phyloP scores from a whole-genome alignment of 2,888 invertebrate genomes.

The Dysmachus trigonus region DNA sequence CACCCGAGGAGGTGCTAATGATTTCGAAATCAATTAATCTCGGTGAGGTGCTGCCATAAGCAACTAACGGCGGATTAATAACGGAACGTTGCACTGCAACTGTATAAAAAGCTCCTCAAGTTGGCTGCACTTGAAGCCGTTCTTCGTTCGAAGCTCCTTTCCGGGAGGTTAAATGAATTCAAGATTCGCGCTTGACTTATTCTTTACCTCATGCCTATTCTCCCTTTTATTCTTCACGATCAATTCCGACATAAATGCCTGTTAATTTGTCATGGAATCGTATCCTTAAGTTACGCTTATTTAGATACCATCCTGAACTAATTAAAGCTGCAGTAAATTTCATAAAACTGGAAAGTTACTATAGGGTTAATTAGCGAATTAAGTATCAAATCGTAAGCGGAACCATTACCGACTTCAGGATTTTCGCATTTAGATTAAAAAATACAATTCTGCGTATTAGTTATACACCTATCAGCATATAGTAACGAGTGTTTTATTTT shows the following conservation, averaged over 20 bases:
- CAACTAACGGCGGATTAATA: not conserved
- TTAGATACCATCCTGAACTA: not conserved
- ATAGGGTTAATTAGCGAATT: not conserved
- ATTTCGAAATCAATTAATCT: constrained; percentile 4
- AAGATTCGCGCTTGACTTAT: not conserved
- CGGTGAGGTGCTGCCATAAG: not conserved
- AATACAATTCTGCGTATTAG: too few species aligned
- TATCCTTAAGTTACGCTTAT: not conserved
- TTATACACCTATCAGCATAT: too few species aligned
- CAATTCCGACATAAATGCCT: not conserved
- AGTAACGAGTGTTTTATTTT: too few species aligned
- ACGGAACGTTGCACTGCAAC: not conserved
- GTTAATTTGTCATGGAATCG: not conserved
- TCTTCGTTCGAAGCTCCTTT: not conserved
- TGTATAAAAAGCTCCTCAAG: not conserved
- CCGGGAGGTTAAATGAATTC: not conserved
- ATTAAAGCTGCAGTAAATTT: not conserved
- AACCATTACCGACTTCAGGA: not conserved
- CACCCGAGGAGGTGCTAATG: not conserved
- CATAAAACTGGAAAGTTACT: not conserved
- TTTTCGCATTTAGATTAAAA: too few species aligned
- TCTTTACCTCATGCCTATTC: not conserved
- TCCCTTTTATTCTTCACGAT: not conserved
- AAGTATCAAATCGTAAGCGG: not conserved
- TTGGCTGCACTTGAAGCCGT: not conserved